Evolutionary conservation across 1,140 invertebrate species (phyloP), one percentile per base, ranked within the genome.

Genomic region (Camponotus floridanus): DNA sequence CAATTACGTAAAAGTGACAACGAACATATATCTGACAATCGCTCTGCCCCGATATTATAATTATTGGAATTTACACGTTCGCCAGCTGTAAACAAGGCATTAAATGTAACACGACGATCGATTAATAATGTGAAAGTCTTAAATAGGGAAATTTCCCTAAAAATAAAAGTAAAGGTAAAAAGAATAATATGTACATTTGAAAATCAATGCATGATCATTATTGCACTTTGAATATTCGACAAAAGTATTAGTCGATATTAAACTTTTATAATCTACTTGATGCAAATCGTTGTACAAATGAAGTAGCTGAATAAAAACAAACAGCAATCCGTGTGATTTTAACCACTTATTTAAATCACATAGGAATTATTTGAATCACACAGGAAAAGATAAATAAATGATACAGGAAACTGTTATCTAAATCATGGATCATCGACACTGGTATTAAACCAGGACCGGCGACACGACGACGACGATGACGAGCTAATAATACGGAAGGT

Each of bases 401-500:
- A 31, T 39, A 7, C 31, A 31, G 33, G n/a, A 11, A 31, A 51
- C 51, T 81, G 26, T 73, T 61, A 73, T 81, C 73, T 81, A 59
- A 26, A 39, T 51, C 21, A 51, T 73, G 48, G 42, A 74, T 74
- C 67, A 18, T 45, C 67, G 42, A 74, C 31, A 61, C 7, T 8
- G 26, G 39, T 61, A 74, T 83, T 83, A 83, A 61, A 18, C 8
- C 39, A 74, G 26, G 57, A n/a, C 71, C 71, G 33, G n/a, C 62
- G 57, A 57, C 13, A 61, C 31, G 62, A 79, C 11, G 74, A 36
- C 15, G 71, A 76, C 6, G 64, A 73, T 55, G 21, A 71, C 55
- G 67, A 83, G 68, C 39, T 73, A 83, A 74, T 74, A 74, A 83
- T 83, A 83, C 68, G 68, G 55, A 74, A 73, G 31, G 26, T 36